A percentile compares a stretch with the other conserved stretches of the same genome.
Conservation (phyloP, 2,113 vertebrate genomes). For the Hoplias malabaricus region DNA sequence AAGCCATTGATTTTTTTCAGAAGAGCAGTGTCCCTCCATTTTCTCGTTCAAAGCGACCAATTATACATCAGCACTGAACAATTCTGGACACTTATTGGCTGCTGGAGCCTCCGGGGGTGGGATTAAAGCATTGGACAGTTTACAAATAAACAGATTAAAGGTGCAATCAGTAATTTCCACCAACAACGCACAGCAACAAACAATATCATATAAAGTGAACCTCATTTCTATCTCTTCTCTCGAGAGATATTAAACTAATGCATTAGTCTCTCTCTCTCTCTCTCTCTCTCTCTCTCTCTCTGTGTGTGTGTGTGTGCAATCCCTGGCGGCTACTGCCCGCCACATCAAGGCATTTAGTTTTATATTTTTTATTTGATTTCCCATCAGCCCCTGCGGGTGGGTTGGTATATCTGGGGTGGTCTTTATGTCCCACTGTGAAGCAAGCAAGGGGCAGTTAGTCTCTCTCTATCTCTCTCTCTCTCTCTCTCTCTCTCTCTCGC, state of each 20-base stretch:
- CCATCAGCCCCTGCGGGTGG: background rate
- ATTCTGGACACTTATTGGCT: background rate
- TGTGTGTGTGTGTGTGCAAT: too few species aligned
- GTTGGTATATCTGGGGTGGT: background rate
- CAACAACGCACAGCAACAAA: too few species aligned
- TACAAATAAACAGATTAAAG: background rate
- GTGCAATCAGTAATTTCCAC: too few species aligned
- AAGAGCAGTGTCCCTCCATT: background rate
- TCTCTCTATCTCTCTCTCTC: background rate
- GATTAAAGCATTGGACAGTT: background rate
- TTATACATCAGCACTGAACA: background rate
- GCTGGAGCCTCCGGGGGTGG: background rate
- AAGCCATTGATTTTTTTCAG: background rate
- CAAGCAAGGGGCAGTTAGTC: background rate
- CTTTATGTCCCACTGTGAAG: background rate
- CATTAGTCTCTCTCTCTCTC: background rate
- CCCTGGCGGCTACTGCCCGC: background rate
- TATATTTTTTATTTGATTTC: background rate
- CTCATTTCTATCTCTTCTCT: background rate
- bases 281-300: background rate
- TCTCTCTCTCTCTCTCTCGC: background rate
- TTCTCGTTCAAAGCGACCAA: background rate
- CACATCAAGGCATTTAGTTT: background rate
- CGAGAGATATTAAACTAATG: too few species aligned
- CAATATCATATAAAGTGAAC: too few species aligned